Percentiles rank a stretch among this genome's conserved stretches.
Evolutionary conservation across 2,888 invertebrate species (phyloP).

Genomic region (Andricus quercusramuli): DNA sequence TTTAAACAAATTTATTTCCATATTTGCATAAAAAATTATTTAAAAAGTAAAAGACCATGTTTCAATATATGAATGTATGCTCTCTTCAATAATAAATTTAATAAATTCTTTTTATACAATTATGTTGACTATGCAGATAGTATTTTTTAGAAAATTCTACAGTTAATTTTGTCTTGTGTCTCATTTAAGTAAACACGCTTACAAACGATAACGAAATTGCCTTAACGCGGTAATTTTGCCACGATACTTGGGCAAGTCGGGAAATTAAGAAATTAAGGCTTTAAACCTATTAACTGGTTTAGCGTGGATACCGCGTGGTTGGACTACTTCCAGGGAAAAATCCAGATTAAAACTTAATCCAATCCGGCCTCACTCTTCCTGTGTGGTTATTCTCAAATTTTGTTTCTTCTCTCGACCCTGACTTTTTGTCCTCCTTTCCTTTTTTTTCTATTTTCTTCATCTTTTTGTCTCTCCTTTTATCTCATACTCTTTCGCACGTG

Average conservation of each 20-base stretch:
- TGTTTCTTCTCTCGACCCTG: constrained; percentile 40
- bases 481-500: neutral
- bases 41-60: too few species aligned
- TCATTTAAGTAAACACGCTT: too few species aligned
- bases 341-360: constrained; percentile 72
- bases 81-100: too few species aligned
- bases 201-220: constrained; percentile 48
- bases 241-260: constrained; percentile 52
- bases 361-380: constrained; percentile 56
- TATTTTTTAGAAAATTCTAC: too few species aligned
- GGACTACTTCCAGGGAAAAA: constrained; percentile 51
- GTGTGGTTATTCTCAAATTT: constrained; percentile 57
- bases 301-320: neutral
- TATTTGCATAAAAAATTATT: too few species aligned
- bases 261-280: constrained; percentile 71
- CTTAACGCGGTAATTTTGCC: constrained; percentile 64
- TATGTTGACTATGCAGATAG: too few species aligned
- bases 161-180: too few species aligned
- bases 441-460: constrained; percentile 17
- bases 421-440: constrained; percentile 11
- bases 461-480: neutral
- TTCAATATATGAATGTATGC: too few species aligned
- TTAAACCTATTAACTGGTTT: constrained; percentile 66
- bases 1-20: too few species aligned
- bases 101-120: too few species aligned